Evolutionary conservation across 1,140 invertebrate species (phyloP), one percentile per base, ranked within the genome.

Genomic region (Apis dorsata): DNA sequence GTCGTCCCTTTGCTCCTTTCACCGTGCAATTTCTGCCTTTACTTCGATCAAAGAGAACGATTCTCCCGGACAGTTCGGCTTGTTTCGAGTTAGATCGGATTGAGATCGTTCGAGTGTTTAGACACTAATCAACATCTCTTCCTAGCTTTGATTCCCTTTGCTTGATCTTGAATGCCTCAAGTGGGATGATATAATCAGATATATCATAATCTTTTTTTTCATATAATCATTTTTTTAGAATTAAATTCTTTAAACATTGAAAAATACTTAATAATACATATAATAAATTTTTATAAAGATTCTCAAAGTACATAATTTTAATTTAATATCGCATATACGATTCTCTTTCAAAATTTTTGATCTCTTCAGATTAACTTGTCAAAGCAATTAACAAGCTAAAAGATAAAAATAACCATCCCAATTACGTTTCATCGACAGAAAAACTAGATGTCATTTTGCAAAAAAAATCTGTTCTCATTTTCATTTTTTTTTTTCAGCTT

Each of bases 1-100:
- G 70, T 84, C 71, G 72, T 49, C 59, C 77, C 81, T 80, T 83
- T 73, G 75, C 85, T 83, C 82, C 81, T 87, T 87, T 84, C 81
- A 63, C 53, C 72, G 73, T 28, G 71, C 70, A 69, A 80, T 76
- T 80, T 73, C 86, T 21, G 72, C 59, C 71, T 84, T 81, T 81
- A 80, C 72, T 78, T 84, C 59, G 71, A 71, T 86, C 85, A 87
- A 86, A 87, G 81, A 49, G 73, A 57, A 63, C 77, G 76, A 74
- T 86, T 81, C 72, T 44, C 34, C 21, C 55, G 49, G 71, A 11
- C 21, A 65, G 71, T 86, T 83, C 74, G 57, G 44, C 34, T 72
- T 28, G 70, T 76, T 78, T 28, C n/a, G 12, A 2, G 28, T 53
- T n/a, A 60, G 72, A 76, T 83, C 70, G 51, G 28, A n/a, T 59